Evolutionary conservation across 2,888 invertebrate species (phyloP).

Genomic region (Venusia cambrica): DNA sequence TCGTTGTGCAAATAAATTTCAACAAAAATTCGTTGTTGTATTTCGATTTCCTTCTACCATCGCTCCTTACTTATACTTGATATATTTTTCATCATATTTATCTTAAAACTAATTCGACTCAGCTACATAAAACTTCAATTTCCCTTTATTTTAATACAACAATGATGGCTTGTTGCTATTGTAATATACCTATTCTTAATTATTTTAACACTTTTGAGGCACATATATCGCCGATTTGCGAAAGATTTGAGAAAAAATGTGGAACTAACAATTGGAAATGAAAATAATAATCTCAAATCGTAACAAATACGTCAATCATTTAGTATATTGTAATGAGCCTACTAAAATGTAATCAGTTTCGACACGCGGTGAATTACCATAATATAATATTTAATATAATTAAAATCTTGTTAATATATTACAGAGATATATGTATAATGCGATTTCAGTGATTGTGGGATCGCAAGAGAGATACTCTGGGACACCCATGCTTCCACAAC

Average conservation of each 20-base stretch:
- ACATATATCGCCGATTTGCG: slow-evolving; percentile 17
- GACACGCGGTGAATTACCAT: slow-evolving; percentile 36
- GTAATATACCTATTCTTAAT: slow-evolving; percentile 8
- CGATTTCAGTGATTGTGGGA: slow-evolving; percentile 19
- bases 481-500: background rate
- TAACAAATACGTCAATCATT: slow-evolving; percentile 23
- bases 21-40: slow-evolving; percentile 58
- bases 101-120: slow-evolving; percentile 34
- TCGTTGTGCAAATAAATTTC: slow-evolving; percentile 52
- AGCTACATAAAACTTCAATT: slow-evolving; percentile 14
- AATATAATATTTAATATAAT: slow-evolving; percentile 26
- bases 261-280: slow-evolving; percentile 23
- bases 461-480: background rate
- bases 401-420: slow-evolving; percentile 24
- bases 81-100: slow-evolving; percentile 39
- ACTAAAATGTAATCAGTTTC: slow-evolving; percentile 34
- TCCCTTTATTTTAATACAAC: slow-evolving; percentile 5
- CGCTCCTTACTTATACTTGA: slow-evolving; percentile 34
- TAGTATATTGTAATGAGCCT: slow-evolving; percentile 29
- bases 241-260: slow-evolving; percentile 20
- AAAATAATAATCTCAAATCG: slow-evolving; percentile 23
- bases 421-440: slow-evolving; percentile 28
- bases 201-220: slow-evolving; percentile 20
- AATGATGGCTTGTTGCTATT: slow-evolving; percentile 9
- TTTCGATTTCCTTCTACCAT: slow-evolving; percentile 59